Conservation (phyloP, 2,113 vertebrate genomes). For the Nematolebias whitei region DNA sequence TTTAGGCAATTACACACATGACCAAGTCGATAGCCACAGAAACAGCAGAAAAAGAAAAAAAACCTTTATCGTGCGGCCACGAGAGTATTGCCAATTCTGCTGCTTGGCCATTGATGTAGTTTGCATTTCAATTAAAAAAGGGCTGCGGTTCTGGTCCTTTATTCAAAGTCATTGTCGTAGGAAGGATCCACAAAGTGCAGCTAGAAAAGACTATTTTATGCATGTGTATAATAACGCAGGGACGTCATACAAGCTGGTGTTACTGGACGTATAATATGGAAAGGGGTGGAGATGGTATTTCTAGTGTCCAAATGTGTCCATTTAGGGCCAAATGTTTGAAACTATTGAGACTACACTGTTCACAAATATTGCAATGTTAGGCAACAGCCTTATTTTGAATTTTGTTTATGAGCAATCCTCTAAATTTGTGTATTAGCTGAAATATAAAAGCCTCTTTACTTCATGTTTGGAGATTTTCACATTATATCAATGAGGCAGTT, state of each 20-base stretch:
- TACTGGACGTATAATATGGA: slow-evolving; percentile 45
- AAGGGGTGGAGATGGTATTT: neutral
- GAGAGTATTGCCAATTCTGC: slow-evolving; percentile 72
- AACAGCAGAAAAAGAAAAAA: slow-evolving; percentile 59
- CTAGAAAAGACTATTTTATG: slow-evolving; percentile 61
- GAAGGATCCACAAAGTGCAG: slow-evolving; percentile 62
- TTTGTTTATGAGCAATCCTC: no score
- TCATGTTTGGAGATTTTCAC: no score
- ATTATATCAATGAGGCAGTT: no score
- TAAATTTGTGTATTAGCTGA: no score
- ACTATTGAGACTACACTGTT: no score
- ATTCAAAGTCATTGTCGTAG: slow-evolving; percentile 77
- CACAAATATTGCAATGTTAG: no score
- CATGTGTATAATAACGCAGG: slow-evolving; percentile 56
- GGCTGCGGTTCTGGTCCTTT: slow-evolving; percentile 71
- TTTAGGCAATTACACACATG: slow-evolving; percentile 81
- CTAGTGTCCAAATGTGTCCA: no score
- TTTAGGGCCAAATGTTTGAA: no score
- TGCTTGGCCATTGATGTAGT: slow-evolving; percentile 76
- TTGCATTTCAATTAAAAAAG: slow-evolving; percentile 84
- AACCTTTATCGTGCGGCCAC: slow-evolving; percentile 77
- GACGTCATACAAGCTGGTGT: slow-evolving; percentile 50
- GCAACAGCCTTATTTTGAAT: no score
- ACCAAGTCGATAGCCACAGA: slow-evolving; percentile 79
- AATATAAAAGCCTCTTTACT: no score